Conservation (phyloP, 2,888 invertebrate genomes). For the Trachelus troglodyta region DNA sequence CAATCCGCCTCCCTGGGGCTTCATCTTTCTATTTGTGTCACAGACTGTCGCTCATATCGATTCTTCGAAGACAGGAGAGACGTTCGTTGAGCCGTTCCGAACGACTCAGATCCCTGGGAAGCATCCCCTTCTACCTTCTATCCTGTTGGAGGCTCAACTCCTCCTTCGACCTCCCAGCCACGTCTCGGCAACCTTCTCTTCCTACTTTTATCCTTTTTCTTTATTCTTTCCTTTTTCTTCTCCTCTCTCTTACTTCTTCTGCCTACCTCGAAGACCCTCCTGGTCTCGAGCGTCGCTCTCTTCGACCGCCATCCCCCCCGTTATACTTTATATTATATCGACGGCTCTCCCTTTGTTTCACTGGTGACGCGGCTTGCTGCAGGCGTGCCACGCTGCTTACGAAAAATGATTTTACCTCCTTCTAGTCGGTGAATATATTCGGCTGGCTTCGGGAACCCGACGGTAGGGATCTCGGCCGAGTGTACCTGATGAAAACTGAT, state of each 20-base stretch:
- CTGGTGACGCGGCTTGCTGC: slow-evolving; percentile 13
- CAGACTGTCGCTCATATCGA: slow-evolving; percentile 29
- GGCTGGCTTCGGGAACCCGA: not conserved
- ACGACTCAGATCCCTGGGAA: slow-evolving; percentile 15
- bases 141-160: slow-evolving; percentile 2
- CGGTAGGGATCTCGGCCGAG: not conserved
- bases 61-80: slow-evolving; percentile 21
- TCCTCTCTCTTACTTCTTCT: slow-evolving; percentile 3
- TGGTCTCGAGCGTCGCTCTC: not conserved
- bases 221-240: not conserved
- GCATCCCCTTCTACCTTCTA: not conserved
- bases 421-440: slow-evolving; percentile 17
- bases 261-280: slow-evolving; percentile 19
- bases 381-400: slow-evolving; percentile 3
- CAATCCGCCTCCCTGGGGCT: slow-evolving; percentile 23
- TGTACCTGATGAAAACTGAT: slow-evolving; percentile 21
- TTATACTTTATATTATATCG: slow-evolving; percentile 21
- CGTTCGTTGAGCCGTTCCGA: slow-evolving; percentile 20
- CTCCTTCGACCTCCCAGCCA: slow-evolving; percentile 2
- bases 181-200: slow-evolving; percentile 4
- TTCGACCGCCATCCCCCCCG: not conserved
- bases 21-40: slow-evolving; percentile 29
- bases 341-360: slow-evolving; percentile 18
- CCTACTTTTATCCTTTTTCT: slow-evolving; percentile 12
- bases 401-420: slow-evolving; percentile 19